Conservation (phyloP, 2,797 vertebrate genomes). For the Delichon dasypus region DNA sequence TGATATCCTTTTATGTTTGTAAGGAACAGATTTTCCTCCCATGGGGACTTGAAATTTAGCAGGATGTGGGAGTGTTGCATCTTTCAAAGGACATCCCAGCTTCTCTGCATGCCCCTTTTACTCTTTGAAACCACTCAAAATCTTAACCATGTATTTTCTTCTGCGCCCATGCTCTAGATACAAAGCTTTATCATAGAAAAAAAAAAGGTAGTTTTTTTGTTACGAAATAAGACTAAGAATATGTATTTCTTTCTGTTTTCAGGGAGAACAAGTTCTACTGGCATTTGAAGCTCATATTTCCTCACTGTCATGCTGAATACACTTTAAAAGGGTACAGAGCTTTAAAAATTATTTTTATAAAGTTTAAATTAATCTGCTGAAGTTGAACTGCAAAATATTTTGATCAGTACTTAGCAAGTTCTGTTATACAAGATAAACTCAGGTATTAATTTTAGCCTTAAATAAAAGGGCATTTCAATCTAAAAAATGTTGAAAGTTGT, state of each 20-base stretch:
- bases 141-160: not conserved
- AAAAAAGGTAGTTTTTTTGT: not conserved
- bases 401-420: not conserved
- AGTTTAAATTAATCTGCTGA: not conserved
- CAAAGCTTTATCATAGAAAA: not conserved
- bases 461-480: not conserved
- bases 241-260: conserved; percentile 58
- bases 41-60: not conserved
- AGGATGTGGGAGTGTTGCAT: not conserved
- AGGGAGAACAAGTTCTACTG: conserved; percentile 88
- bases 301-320: conserved; percentile 86
- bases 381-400: not conserved
- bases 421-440: not conserved
- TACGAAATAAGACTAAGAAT: not conserved
- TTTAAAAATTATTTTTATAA: not conserved
- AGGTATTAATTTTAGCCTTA: not conserved
- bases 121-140: not conserved
- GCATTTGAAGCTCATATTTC: conserved; percentile 92
- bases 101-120: not conserved
- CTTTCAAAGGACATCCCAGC: not conserved
- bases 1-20: not conserved
- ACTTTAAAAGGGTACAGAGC: conserved; percentile 82
- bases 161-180: not conserved
- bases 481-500: not conserved
- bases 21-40: not conserved